A percentile compares a stretch with the other conserved stretches of the same genome.
phyloP scores from a whole-genome alignment of 1,140 invertebrate species.

The Drosophila kepulauana region DNA sequence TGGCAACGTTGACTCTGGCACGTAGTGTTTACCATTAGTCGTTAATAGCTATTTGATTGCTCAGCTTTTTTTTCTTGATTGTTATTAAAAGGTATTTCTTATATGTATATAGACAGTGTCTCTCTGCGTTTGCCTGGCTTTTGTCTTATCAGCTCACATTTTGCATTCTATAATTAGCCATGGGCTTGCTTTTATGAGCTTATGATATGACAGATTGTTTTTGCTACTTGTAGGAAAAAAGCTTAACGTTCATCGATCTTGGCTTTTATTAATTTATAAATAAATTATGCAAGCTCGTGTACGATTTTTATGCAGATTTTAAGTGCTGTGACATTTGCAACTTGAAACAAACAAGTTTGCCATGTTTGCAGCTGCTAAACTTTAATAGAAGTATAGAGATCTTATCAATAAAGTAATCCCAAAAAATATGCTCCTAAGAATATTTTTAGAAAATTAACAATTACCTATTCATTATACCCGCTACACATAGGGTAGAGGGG shows the following conservation, averaged over 20 bases:
- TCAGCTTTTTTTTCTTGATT: conserved; percentile 39
- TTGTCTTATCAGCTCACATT: conserved; percentile 36
- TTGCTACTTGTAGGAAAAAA: not conserved
- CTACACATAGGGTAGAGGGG: no score
- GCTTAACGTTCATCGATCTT: conserved; percentile 33
- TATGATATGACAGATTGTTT: conserved; percentile 42
- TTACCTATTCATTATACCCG: no score
- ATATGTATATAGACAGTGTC: conserved; percentile 14
- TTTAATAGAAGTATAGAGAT: not conserved
- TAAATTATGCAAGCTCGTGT: not conserved
- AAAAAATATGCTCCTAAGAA: no score
- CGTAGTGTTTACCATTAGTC: conserved; percentile 59
- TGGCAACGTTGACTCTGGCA: conserved; percentile 56
- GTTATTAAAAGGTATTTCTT: not conserved
- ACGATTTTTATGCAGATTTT: not conserved
- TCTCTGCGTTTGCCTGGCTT: not conserved
- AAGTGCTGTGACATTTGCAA: no score
- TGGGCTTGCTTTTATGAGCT: conserved; percentile 27
- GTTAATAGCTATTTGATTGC: conserved; percentile 69
- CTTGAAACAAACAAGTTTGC: no score
- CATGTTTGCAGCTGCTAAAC: no score
- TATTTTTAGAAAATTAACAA: not conserved
- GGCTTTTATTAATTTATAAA: not conserved
- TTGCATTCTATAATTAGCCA: conserved; percentile 38
- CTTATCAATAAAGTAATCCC: not conserved